Evolutionary conservation across 2,888 invertebrate genomes (phyloP).

Genomic region (Leistus spinibarbis): DNA sequence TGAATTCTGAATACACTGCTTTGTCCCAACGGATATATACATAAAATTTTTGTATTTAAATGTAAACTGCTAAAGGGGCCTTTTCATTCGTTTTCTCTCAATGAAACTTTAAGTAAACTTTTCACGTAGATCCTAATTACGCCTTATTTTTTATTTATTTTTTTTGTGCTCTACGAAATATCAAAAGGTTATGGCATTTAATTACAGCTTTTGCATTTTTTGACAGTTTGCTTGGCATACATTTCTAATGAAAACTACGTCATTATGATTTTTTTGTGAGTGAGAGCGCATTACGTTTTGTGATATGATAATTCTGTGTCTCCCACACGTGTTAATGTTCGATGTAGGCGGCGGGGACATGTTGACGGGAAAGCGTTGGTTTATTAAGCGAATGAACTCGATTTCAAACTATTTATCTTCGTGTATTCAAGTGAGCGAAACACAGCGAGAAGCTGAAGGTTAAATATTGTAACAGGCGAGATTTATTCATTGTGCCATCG

Average conservation of each 20-base stretch:
- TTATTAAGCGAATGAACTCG: background rate
- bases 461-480: background rate
- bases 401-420: background rate
- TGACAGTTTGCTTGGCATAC: too few relatives aligned
- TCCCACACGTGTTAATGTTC: slow-evolving; percentile 3
- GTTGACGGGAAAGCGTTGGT: slow-evolving; percentile 11
- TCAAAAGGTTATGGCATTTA: background rate
- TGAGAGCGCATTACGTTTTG: background rate
- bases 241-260: too few relatives aligned
- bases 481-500: background rate
- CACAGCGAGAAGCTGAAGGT: background rate
- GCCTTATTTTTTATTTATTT: background rate
- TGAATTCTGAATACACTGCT: background rate
- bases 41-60: background rate
- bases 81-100: background rate
- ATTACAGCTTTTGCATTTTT: too few relatives aligned
- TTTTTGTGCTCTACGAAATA: too few relatives aligned
- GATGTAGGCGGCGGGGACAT: background rate
- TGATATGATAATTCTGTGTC: background rate
- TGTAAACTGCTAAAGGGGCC: background rate
- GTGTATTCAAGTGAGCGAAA: background rate
- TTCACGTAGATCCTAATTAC: background rate
- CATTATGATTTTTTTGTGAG: background rate
- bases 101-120: background rate
- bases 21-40: background rate